These are phyloP conservation scores for Ligdia adustata DNA, from an alignment of 2,888 invertebrate species.

Conservation along the genomic window DNA sequence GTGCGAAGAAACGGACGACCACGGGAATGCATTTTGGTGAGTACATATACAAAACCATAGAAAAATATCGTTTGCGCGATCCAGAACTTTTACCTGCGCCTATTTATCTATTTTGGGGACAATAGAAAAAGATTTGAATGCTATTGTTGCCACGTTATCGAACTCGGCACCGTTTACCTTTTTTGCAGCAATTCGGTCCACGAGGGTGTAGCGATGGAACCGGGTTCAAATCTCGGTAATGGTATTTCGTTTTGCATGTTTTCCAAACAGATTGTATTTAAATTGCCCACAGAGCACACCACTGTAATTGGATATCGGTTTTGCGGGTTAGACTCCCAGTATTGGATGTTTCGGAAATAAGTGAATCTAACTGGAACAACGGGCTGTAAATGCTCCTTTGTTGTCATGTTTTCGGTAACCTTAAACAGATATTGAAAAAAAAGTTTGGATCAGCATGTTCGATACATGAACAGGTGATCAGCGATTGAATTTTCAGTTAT, in stretches of 20 bases:
- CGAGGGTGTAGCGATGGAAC: neutral
- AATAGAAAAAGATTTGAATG: conserved; percentile 42
- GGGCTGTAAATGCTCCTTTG: neutral
- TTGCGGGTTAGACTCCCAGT: conserved; percentile 3
- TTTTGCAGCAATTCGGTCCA: conserved; percentile 16
- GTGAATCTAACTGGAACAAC: conserved; percentile 3
- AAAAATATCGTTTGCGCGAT: conserved; percentile 64
- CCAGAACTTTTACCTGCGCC: conserved; percentile 61
- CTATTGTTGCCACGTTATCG: conserved; percentile 47
- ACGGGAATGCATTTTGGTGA: neutral
- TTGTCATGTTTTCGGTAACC: neutral
- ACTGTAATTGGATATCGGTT: conserved; percentile 14
- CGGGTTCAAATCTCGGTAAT: conserved; percentile 20
- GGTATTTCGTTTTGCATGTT: conserved; percentile 26
- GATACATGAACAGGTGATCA: too few relatives aligned
- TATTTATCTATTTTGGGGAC: conserved; percentile 54
- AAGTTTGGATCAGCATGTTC: too few relatives aligned
- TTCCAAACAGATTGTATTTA: conserved; percentile 4
- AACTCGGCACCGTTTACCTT: conserved; percentile 13
- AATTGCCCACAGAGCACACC: conserved; percentile 2
- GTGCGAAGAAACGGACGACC: conserved; percentile 78
- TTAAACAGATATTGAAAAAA: too few relatives aligned
- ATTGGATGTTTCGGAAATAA: conserved; percentile 8
- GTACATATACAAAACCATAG: conserved; percentile 40
- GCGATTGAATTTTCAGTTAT: too few relatives aligned